Conservation (phyloP, 2,797 vertebrate genomes). For the Phrynocephalus guinanensis region DNA sequence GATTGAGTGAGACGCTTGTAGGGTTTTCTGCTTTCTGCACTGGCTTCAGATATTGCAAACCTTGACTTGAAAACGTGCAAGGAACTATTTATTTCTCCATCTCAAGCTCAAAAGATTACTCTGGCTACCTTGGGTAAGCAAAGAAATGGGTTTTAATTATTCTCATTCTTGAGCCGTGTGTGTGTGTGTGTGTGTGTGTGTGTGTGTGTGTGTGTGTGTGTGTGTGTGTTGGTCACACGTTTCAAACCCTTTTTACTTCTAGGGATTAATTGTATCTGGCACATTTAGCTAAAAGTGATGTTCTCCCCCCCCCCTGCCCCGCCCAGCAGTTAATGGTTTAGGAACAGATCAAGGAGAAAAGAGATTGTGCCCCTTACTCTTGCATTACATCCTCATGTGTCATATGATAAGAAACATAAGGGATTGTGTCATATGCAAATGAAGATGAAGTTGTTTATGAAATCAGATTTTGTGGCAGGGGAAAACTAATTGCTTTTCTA, state of each 20-base stretch:
- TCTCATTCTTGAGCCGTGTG: too few relatives aligned
- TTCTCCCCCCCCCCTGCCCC: not conserved
- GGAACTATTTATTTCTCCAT: too few relatives aligned
- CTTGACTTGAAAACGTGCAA: not conserved
- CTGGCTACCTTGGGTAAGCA: too few relatives aligned
- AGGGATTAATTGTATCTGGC: too few relatives aligned
- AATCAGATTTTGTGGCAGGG: not conserved
- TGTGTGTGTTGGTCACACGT: too few relatives aligned
- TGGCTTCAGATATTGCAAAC: not conserved
- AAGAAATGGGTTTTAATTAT: too few relatives aligned
- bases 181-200: too few relatives aligned
- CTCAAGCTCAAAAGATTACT: too few relatives aligned
- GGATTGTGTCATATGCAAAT: not conserved
- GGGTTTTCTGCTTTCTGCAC: not conserved
- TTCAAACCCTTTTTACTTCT: too few relatives aligned
- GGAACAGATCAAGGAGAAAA: conserved; percentile 18
- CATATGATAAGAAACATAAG: not conserved
- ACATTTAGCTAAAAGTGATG: too few relatives aligned
- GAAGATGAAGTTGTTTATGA: not conserved
- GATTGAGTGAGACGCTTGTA: not conserved
- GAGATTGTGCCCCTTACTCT: conserved; percentile 18
- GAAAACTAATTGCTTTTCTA: not conserved
- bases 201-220: too few relatives aligned
- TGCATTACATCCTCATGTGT: not conserved
- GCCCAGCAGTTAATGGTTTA: not conserved